Conservation (phyloP, 2,797 vertebrate genomes). For the Oceanodroma leucorhoa region DNA sequence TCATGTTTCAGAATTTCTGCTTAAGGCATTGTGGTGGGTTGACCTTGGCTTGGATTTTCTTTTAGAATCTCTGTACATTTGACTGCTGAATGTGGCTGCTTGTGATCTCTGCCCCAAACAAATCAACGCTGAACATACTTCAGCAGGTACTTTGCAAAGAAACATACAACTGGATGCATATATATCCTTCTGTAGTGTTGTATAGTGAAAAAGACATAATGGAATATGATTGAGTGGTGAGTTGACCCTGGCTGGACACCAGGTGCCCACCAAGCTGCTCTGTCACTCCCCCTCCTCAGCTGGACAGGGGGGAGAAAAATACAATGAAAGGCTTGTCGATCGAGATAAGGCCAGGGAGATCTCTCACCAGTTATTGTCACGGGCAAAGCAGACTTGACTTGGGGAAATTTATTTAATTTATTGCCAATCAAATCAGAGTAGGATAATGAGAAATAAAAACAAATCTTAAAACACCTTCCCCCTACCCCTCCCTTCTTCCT, state of each 20-base stretch:
- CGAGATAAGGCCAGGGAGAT: neutral
- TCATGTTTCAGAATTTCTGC: neutral
- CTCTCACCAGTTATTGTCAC: rapidly evolving
- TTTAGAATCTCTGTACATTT: neutral
- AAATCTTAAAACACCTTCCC: neutral
- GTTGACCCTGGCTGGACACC: neutral
- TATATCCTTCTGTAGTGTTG: rapidly evolving
- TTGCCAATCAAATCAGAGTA: neutral
- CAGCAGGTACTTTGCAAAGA: neutral
- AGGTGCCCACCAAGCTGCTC: neutral
- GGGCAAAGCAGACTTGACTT: neutral
- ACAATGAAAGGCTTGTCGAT: rapidly evolving
- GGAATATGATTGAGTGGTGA: neutral
- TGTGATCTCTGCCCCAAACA: neutral
- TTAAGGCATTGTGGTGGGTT: neutral
- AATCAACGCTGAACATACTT: neutral
- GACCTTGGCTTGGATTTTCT: neutral
- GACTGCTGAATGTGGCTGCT: rapidly evolving
- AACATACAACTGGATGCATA: neutral
- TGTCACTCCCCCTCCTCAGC: neutral
- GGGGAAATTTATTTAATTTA: neutral
- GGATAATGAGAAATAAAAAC: neutral
- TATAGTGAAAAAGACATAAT: neutral
- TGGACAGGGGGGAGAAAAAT: neutral
- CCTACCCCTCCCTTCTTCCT: rapidly evolving